A percentile compares a stretch with the other conserved stretches of the same genome.
These are phyloP conservation scores for Sphaerophoria taeniata DNA, from an alignment of 2,888 invertebrate genomes.

Conservation along the genomic window DNA sequence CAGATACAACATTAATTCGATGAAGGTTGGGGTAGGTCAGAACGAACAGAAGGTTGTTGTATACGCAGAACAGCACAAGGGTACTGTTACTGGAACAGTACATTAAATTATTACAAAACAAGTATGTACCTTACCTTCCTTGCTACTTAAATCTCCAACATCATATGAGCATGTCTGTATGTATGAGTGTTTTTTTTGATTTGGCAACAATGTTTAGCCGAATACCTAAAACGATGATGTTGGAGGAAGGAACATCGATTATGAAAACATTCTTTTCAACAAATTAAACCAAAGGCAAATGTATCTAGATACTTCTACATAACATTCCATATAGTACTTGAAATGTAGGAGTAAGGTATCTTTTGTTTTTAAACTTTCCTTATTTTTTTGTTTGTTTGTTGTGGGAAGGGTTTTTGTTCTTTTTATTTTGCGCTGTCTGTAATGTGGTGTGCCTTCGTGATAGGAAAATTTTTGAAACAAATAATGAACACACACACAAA, in stretches of 20 bases:
- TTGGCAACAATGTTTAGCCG: conserved; percentile 22
- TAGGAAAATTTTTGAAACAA: not conserved
- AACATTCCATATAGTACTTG: too few species aligned
- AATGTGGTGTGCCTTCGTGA: not conserved
- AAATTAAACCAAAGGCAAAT: conserved; percentile 1
- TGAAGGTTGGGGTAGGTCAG: conserved; percentile 73
- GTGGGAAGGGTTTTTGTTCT: not conserved
- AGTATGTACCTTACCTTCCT: too few species aligned
- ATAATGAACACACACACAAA: not conserved
- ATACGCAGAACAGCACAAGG: conserved; percentile 24
- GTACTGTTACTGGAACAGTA: not conserved
- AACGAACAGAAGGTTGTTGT: conserved; percentile 47
- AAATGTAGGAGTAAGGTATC: not conserved
- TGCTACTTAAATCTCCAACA: too few species aligned
- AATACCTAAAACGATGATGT: not conserved
- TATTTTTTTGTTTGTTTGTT: not conserved
- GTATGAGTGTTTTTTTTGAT: conserved; percentile 14
- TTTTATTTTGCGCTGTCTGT: too few species aligned
- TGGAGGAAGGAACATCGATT: too few species aligned
- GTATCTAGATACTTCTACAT: not conserved
- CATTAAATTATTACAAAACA: too few species aligned
- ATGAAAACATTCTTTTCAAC: not conserved
- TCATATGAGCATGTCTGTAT: not conserved
- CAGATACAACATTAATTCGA: conserved; percentile 57
- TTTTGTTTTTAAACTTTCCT: not conserved